Evolutionary conservation across 1,140 invertebrate genomes (phyloP).

Genomic region (Zaprionus gabonicus): DNA sequence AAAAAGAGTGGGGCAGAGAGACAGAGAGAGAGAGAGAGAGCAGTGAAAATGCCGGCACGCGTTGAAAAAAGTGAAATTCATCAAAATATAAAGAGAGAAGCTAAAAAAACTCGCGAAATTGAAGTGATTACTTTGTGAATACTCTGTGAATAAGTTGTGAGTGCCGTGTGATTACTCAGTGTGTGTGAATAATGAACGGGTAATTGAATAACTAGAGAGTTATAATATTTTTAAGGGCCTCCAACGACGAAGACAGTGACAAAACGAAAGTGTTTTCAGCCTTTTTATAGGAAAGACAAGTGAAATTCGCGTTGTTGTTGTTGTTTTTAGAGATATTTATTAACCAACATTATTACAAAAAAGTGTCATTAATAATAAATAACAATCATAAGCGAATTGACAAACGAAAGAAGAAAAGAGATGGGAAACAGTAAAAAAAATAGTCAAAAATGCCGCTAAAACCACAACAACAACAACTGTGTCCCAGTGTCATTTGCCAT

Average conservation of each 20-base stretch:
- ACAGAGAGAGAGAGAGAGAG: slow-evolving; percentile 28
- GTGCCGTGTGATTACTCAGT: neutral
- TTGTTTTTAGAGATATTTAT: slow-evolving; percentile 50
- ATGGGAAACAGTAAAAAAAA: slow-evolving; percentile 35
- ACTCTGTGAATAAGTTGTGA: neutral
- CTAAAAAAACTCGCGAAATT: neutral
- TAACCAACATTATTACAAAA: slow-evolving; percentile 65
- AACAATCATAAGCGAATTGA: slow-evolving; percentile 47
- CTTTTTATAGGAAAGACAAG: neutral
- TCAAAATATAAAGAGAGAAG: neutral
- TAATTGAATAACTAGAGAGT: slow-evolving; percentile 3
- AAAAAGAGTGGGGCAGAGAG: slow-evolving; percentile 14
- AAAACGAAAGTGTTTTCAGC: slow-evolving; percentile 61
- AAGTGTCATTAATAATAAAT: slow-evolving; percentile 49
- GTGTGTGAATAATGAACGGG: slow-evolving; percentile 11
- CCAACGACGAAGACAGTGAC: slow-evolving; percentile 20
- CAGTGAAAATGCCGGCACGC: slow-evolving; percentile 56
- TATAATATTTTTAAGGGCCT: slow-evolving; percentile 7
- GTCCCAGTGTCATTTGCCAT: slow-evolving; percentile 46
- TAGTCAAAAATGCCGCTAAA: slow-evolving; percentile 36
- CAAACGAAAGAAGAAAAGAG: slow-evolving; percentile 45
- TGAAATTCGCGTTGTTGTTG: slow-evolving; percentile 22
- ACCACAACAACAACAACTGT: slow-evolving; percentile 2
- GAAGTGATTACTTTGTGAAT: neutral
- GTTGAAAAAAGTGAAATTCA: slow-evolving; percentile 67